Evolutionary conservation across 2,797 vertebrate species (phyloP).

Genomic region (Acanthopagrus latus): DNA sequence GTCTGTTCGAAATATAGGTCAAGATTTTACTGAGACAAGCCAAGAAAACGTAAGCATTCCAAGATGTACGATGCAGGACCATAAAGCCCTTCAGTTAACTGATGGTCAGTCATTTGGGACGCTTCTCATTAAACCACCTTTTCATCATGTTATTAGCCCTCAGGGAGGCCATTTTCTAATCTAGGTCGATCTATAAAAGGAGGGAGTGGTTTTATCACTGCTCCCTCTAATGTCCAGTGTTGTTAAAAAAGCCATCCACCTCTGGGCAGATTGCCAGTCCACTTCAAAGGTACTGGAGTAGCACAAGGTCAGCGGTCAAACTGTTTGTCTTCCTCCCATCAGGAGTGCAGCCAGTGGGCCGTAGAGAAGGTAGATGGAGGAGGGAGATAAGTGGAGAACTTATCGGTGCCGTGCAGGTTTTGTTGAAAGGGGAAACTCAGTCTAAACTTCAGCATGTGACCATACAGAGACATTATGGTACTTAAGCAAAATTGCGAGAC

Average conservation of each 20-base stretch:
- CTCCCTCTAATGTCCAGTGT: constrained; percentile 56
- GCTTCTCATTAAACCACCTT: constrained; percentile 56
- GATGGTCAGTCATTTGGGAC: constrained; percentile 43
- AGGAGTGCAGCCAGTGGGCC: constrained; percentile 48
- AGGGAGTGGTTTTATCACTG: constrained; percentile 56
- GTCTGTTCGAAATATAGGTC: background rate
- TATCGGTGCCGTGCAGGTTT: constrained; percentile 23
- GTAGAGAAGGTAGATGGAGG: constrained; percentile 60
- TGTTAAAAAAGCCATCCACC: constrained; percentile 55
- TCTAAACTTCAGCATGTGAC: constrained; percentile 3
- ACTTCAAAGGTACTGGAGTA: constrained; percentile 66
- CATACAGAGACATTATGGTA: background rate
- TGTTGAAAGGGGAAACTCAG: constrained; percentile 17
- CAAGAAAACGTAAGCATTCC: background rate
- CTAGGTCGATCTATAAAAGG: constrained; percentile 60
- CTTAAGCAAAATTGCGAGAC: background rate
- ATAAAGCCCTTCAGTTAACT: constrained; percentile 14
- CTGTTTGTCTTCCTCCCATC: constrained; percentile 56
- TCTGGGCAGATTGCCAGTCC: constrained; percentile 42
- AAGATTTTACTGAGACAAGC: background rate
- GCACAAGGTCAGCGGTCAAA: constrained; percentile 63
- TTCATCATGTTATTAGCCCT: constrained; percentile 57
- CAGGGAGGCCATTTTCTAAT: constrained; percentile 58
- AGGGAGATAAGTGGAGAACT: constrained; percentile 31
- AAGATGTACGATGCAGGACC: background rate